A percentile compares a stretch with the other conserved stretches of the same genome.
phyloP scores from a whole-genome alignment of 1,140 invertebrate species.

The Gryllus bimaculatus region DNA sequence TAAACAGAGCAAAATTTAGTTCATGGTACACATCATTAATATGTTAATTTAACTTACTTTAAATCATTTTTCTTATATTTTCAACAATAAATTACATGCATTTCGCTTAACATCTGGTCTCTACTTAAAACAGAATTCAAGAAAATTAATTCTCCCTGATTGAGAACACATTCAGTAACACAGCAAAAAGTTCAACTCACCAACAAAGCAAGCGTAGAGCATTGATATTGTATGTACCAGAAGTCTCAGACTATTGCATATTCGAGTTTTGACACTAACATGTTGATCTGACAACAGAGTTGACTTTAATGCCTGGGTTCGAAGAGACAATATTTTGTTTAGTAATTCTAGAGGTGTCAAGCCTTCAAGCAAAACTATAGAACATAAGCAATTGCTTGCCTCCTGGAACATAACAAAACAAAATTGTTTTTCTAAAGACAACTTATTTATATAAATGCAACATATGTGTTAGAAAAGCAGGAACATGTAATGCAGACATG shows the following conservation, averaged over 20 bases:
- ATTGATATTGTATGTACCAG: constrained; percentile 41
- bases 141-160: too few species aligned
- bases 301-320: constrained; percentile 39
- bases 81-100: too few species aligned
- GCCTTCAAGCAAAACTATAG: constrained; percentile 29
- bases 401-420: constrained; percentile 11
- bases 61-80: too few species aligned
- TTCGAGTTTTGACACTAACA: constrained; percentile 39
- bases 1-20: too few species aligned
- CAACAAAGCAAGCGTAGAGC: constrained; percentile 53
- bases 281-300: constrained; percentile 40
- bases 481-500: neutral
- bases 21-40: too few species aligned
- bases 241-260: constrained; percentile 42
- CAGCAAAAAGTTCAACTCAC: constrained; percentile 35
- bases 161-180: too few species aligned
- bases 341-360: constrained; percentile 34
- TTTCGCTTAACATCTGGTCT: too few species aligned
- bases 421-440: too few species aligned
- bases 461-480: too few species aligned
- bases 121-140: too few species aligned
- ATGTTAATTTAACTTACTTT: too few species aligned
- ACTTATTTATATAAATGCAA: neutral
- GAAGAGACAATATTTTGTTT: constrained; percentile 39
- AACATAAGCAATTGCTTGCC: constrained; percentile 18